Evolutionary conservation across 92 coral and sea anemone genomes (phyloP).

Genomic region (Ricordea florida): DNA sequence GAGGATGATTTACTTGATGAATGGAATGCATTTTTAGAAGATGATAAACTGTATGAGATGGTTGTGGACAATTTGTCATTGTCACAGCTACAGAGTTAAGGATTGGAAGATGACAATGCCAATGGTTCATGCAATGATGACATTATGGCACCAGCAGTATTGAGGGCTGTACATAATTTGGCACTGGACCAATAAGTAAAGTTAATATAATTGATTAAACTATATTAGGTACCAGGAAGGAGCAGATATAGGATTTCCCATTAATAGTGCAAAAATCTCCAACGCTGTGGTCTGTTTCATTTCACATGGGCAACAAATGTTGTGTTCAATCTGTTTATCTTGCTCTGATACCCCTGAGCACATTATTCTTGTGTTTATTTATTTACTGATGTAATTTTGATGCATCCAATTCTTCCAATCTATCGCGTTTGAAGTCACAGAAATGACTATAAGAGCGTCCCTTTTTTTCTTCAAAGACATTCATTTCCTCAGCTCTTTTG

Average conservation of each 20-base stretch:
- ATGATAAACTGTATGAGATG: conserved; percentile 68
- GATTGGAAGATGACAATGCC: conserved; percentile 10
- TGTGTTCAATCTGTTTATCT: conserved; percentile 22
- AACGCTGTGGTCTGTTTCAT: not conserved
- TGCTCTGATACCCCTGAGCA: conserved; percentile 23
- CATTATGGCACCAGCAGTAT: conserved; percentile 18
- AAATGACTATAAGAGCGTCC: conserved; percentile 20
- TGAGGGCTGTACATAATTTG: not conserved
- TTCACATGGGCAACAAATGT: conserved; percentile 3
- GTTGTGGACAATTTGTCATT: conserved; percentile 32
- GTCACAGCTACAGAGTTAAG: conserved; percentile 11
- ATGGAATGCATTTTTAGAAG: conserved; percentile 60
- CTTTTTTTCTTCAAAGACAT: conserved; percentile 5
- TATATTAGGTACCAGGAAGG: not conserved
- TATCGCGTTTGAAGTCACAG: conserved; percentile 26
- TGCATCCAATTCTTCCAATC: conserved; percentile 25
- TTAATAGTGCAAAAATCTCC: too few species aligned
- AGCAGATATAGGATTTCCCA: too few species aligned
- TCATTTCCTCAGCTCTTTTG: conserved; percentile 13
- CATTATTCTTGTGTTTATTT: conserved; percentile 24
- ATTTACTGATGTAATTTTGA: conserved; percentile 34
- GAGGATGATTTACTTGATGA: conserved; percentile 68
- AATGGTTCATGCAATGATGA: conserved; percentile 11
- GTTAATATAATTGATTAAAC: not conserved
- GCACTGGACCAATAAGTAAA: not conserved